Evolutionary conservation across 2,888 invertebrate species (phyloP).

Genomic region (Drosophila infuscata): DNA sequence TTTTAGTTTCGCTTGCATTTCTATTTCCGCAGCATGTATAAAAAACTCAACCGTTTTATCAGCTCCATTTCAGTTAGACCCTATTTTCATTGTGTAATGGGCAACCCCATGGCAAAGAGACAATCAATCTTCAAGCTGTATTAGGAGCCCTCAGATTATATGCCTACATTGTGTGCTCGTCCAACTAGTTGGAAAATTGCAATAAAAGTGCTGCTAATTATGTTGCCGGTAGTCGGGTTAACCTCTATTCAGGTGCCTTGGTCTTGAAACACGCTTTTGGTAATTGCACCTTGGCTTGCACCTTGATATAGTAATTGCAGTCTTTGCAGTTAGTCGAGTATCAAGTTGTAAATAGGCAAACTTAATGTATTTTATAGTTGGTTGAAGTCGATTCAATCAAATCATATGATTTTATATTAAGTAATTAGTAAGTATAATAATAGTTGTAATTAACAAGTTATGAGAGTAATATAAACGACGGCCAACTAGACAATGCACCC

Average conservation of each 20-base stretch:
- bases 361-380: background rate
- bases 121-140: conserved; percentile 57
- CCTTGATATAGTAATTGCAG: conserved; percentile 16
- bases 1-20: conserved; percentile 42
- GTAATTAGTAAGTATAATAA: background rate
- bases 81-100: conserved; percentile 44
- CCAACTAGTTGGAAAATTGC: conserved; percentile 25
- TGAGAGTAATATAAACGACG: background rate
- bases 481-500: background rate
- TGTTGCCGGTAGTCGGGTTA: conserved; percentile 27
- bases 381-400: background rate
- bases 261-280: conserved; percentile 5
- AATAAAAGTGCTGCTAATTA: conserved; percentile 15
- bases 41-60: conserved; percentile 34
- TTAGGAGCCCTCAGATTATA: conserved; percentile 15
- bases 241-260: background rate
- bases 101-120: conserved; percentile 19
- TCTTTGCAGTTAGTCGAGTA: background rate
- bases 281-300: background rate
- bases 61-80: conserved; percentile 34
- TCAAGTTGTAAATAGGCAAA: background rate
- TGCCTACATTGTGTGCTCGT: conserved; percentile 17
- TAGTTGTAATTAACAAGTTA: background rate
- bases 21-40: conserved; percentile 26
- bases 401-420: background rate